Base-by-base conservation (phyloP, 2,797 vertebrate genomes). In the Rhabdophis nuchalis region DNA sequence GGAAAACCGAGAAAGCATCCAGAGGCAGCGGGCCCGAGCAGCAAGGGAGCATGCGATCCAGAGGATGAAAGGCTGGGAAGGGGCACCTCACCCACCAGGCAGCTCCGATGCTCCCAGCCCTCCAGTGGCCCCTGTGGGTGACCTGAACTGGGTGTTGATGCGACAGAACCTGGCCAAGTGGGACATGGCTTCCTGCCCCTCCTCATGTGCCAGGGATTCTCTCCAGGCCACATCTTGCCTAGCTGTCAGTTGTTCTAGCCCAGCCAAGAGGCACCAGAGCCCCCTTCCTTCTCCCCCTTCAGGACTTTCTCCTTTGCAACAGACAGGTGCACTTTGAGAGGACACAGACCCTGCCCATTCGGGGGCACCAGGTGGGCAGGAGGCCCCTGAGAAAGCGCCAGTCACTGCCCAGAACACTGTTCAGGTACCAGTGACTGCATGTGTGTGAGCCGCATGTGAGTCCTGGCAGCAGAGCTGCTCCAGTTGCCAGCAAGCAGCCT, bases 271-370 rank as follows among this genome's bases (percentile, higher is more conserved):
- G 53, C 54, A 4, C 4, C 5, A 1, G 4, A 32, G 23, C 8
- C 13, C 7, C 46, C 91, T 11, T 23, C 53, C 60, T 36, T 1
- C 6, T 60, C 18, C n/a, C 8, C 27, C 14, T 68, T 85, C 50
- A 96, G 95, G 94, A 96, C 85, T 97, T 87, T 97, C 96, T 94
- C 97, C 97, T 96, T 98, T 98, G 98, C 98, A 98, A 98, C 98
- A 99, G 98, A 95, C 98, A 98, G 97, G 99, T 99, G 91, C 98
- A 97, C 96, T 99, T 99, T 98, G 98, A 99, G 95, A 98, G 97
- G 97, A 99, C 99, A 98, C 99, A 98, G 97, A 99, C 99, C 88
- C 98, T 99, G 97, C 99, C 99, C 68, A 93, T 98, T 96, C 97
- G 97, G 92, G 99, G 99, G 94, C 97, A 98, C 96, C 98, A 97